Evolutionary conservation across 1,140 invertebrate species (phyloP).

Genomic region (Lordiphosa collinella): DNA sequence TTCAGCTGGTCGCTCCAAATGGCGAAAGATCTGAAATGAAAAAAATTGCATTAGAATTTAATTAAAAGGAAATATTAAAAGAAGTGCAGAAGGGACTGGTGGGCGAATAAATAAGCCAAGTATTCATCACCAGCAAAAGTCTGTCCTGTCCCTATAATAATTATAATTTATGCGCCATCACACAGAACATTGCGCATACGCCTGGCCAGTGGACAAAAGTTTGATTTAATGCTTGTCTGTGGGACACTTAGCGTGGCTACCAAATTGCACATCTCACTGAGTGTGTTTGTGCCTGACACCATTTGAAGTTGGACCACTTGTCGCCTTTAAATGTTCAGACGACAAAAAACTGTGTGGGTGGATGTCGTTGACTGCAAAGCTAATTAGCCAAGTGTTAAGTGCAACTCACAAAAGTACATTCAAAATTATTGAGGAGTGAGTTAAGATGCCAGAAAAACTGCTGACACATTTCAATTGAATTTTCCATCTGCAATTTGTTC

Average conservation of each 20-base stretch:
- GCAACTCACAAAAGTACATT: too few relatives aligned
- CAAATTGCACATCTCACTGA: slow-evolving; percentile 26
- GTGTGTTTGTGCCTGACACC: slow-evolving; percentile 3
- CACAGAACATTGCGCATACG: slow-evolving; percentile 18
- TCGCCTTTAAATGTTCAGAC: slow-evolving; percentile 25
- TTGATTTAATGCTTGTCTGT: slow-evolving; percentile 35
- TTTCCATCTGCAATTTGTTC: slow-evolving; percentile 49
- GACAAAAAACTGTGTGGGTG: too few relatives aligned
- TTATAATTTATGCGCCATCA: slow-evolving; percentile 69
- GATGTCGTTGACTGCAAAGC: not conserved
- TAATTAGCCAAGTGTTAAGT: slow-evolving; percentile 49
- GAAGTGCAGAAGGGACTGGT: too few relatives aligned
- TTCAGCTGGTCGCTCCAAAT: slow-evolving; percentile 87
- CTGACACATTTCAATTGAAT: slow-evolving; percentile 71
- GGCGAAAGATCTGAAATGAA: slow-evolving; percentile 84
- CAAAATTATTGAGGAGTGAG: too few relatives aligned
- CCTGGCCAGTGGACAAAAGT: not conserved
- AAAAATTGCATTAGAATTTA: slow-evolving; percentile 31
- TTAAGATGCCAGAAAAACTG: slow-evolving; percentile 32
- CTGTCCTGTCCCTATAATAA: slow-evolving; percentile 41
- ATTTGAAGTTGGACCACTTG: slow-evolving; percentile 35
- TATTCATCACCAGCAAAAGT: not conserved
- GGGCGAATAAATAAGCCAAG: too few relatives aligned
- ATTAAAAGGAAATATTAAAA: slow-evolving; percentile 16
- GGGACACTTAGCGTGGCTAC: not conserved